phyloP scores from a whole-genome alignment of 2,888 invertebrate species.

The Andrena chrysosceles region DNA sequence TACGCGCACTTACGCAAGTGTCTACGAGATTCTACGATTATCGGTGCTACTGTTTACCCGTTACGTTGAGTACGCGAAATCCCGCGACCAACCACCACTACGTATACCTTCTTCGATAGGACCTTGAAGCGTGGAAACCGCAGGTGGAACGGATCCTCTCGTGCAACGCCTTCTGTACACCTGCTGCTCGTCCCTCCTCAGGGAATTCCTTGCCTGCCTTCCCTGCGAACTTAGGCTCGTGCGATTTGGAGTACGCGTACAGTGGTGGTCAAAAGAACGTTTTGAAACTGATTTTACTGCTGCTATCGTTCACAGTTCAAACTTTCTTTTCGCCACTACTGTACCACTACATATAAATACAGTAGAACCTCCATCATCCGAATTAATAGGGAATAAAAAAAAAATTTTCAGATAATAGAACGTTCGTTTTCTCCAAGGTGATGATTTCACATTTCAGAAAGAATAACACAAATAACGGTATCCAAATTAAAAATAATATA shows the following conservation, averaged over 20 bases:
- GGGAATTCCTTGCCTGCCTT: constrained; percentile 38
- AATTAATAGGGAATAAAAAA: too few species aligned
- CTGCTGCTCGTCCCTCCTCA: constrained; percentile 54
- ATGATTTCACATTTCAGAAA: too few species aligned
- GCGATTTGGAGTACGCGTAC: background rate
- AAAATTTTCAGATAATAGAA: too few species aligned
- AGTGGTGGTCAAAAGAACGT: too few species aligned
- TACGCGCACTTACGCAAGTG: constrained; percentile 34
- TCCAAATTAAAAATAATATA: too few species aligned
- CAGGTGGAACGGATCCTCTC: constrained; percentile 63
- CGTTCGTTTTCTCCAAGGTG: too few species aligned
- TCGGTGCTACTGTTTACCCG: constrained; percentile 52
- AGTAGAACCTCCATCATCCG: too few species aligned
- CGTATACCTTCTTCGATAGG: constrained; percentile 17
- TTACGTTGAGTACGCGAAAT: constrained; percentile 52
- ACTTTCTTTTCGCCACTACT: too few species aligned
- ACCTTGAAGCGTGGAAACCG: constrained; percentile 55
- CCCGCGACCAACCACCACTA: constrained; percentile 14
- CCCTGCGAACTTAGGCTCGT: background rate
- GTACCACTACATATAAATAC: too few species aligned
- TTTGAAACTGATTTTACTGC: too few species aligned
- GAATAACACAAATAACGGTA: too few species aligned
- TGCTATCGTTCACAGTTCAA: too few species aligned
- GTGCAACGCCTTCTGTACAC: constrained; percentile 50
- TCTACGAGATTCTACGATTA: constrained; percentile 36